Evolutionary conservation across 92 coral and sea anemone genomes (phyloP).

Genomic region (Epizoanthus illoricatus): DNA sequence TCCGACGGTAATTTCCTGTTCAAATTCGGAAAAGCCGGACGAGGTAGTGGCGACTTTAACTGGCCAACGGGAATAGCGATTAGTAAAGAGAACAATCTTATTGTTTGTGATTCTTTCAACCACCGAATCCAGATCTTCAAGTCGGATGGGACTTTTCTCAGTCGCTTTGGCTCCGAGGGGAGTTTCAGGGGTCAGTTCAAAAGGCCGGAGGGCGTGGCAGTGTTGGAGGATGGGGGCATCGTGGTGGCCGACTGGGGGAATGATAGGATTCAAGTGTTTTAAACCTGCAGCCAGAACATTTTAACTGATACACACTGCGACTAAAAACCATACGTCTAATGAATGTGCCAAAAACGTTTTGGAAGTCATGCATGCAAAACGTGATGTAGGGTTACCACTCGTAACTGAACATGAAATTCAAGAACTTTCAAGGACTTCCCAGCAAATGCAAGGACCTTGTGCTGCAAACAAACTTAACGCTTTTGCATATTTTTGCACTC

Average conservation of each 20-base stretch:
- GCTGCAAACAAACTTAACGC: no score
- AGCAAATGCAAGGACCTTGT: no score
- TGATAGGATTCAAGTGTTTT: constrained; percentile 90
- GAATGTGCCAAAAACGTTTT: no score
- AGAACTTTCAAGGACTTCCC: no score
- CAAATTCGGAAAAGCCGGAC: constrained; percentile 85
- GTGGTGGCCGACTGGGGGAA: constrained; percentile 98
- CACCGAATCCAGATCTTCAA: constrained; percentile 88
- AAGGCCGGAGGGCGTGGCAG: constrained; percentile 89
- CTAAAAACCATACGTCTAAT: no score
- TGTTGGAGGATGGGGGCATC: constrained; percentile 63
- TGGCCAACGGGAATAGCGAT: constrained; percentile 97
- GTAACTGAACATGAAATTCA: no score
- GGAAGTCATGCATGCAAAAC: no score
- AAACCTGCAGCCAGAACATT: neutral
- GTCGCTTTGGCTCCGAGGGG: constrained; percentile 82
- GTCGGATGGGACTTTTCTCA: constrained; percentile 76
- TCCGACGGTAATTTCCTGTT: constrained; percentile 76
- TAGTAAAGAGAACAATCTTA: constrained; percentile 71
- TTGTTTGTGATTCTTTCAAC: constrained; percentile 95
- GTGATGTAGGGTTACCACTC: no score
- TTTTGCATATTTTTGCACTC: no score
- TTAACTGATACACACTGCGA: no score
- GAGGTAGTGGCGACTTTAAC: constrained; percentile 81
- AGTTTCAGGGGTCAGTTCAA: constrained; percentile 74